Base-by-base conservation (phyloP, 2,888 invertebrate genomes). In the Zaprionus lineosus region DNA sequence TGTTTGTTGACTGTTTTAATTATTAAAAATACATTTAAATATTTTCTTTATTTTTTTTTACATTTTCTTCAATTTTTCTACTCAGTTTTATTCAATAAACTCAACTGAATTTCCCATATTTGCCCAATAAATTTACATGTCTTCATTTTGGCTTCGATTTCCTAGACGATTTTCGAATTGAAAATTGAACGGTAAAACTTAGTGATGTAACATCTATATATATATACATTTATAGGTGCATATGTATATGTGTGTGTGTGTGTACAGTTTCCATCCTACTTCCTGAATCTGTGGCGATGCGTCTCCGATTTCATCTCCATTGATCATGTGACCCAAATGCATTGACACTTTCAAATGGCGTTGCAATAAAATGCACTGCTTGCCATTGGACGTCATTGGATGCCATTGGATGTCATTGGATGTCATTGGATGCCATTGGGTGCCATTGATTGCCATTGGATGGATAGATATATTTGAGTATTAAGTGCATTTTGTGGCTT, bases 241-340 rank as follows among this genome's bases (percentile, higher is more conserved):
- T n/a, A n/a, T n/a, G n/a, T n/a, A n/a, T n/a, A n/a, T n/a, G n/a
- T 11, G 12, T 12, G 7, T 33, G 21, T 1, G 53, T 19, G 11
- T 31, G 14, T n/a, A n/a, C n/a, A n/a, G n/a, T n/a, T n/a, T n/a
- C n/a, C n/a, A n/a, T n/a, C n/a, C n/a, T n/a, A n/a, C n/a, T n/a
- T n/a, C n/a, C n/a, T n/a, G n/a, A n/a, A n/a, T n/a, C n/a, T n/a
- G n/a, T n/a, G n/a, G n/a, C n/a, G n/a, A n/a, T n/a, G n/a, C n/a
- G 15, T 51, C 48, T 55, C 12, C 33, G 41, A 50, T 61, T 68
- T 14, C 48, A 41, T 52, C 6, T 31, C 55, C 18, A n/a, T n/a
- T n/a, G n/a, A n/a, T n/a, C n/a, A n/a, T n/a, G n/a, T 71, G 85
- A 77, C 79, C 83, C 79, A 84, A 55, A 78, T 84, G 67, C 62